Percentiles rank a stretch among this genome's conserved stretches.
Evolutionary conservation across 2,113 vertebrate species (phyloP).

Genomic region (Chloropsis hardwickii): DNA sequence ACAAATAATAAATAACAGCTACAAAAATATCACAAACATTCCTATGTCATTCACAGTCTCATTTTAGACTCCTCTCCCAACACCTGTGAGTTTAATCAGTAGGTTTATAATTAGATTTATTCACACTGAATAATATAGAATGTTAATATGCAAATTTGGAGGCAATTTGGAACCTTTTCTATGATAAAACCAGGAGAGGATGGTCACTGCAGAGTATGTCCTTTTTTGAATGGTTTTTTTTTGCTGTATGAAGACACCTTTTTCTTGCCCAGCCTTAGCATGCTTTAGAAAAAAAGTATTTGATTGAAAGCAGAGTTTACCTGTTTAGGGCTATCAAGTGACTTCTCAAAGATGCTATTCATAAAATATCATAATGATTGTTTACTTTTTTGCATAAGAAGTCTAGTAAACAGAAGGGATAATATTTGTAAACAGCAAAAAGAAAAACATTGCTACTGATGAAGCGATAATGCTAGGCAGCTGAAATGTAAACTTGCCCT

Average conservation of each 20-base stretch:
- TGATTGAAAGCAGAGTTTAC: background rate
- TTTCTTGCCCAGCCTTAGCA: background rate
- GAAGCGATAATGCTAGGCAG: background rate
- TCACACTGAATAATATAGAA: background rate
- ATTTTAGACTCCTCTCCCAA: constrained; percentile 26
- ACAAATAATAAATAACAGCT: constrained; percentile 60
- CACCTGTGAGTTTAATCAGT: background rate
- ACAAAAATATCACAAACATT: constrained; percentile 55
- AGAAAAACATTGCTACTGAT: background rate
- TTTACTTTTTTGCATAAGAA: background rate
- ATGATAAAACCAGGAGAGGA: background rate
- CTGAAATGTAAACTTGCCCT: constrained; percentile 22
- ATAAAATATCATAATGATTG: background rate
- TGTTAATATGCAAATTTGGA: background rate
- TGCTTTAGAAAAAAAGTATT: background rate
- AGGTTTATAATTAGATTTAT: background rate
- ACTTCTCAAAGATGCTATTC: background rate
- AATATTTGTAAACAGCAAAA: background rate
- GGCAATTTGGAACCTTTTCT: background rate
- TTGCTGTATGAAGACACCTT: background rate
- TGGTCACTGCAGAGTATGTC: background rate
- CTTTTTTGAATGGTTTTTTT: background rate
- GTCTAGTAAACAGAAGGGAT: background rate
- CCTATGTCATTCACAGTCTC: constrained; percentile 4
- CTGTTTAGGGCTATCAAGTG: background rate